Evolutionary conservation across 1,140 invertebrate species (phyloP).

Genomic region (Onthophagus taurus): DNA sequence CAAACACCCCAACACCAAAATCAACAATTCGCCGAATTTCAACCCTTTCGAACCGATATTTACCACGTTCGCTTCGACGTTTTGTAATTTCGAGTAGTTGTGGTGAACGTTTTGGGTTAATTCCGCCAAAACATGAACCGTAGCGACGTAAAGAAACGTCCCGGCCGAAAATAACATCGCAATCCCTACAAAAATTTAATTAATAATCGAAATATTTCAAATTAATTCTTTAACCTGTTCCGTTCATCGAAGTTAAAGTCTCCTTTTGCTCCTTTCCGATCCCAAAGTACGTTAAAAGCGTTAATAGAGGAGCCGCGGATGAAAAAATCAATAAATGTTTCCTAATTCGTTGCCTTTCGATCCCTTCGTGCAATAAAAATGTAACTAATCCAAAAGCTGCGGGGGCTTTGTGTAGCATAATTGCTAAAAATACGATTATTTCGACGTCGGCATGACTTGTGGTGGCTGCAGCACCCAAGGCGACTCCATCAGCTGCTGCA

Average conservation of each 20-base stretch:
- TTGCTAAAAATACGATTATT: slow-evolving; percentile 95
- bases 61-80: slow-evolving; percentile 32
- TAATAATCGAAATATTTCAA: neutral
- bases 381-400: slow-evolving; percentile 97
- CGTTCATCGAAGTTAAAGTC: slow-evolving; percentile 73
- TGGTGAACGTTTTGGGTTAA: slow-evolving; percentile 52
- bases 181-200: slow-evolving; percentile 53
- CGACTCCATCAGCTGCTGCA: slow-evolving; percentile 95
- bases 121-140: slow-evolving; percentile 95
- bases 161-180: slow-evolving; percentile 98
- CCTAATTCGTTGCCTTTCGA: slow-evolving; percentile 78
- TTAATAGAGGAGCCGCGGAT: slow-evolving; percentile 79
- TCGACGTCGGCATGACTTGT: slow-evolving; percentile 93
- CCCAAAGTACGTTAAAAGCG: slow-evolving; percentile 87
- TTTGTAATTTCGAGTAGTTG: slow-evolving; percentile 37
- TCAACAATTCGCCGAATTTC: slow-evolving; percentile 66
- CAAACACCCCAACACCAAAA: slow-evolving; percentile 74
- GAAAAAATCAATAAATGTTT: slow-evolving; percentile 93
- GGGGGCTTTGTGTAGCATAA: slow-evolving; percentile 98
- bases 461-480: slow-evolving; percentile 90
- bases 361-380: slow-evolving; percentile 89
- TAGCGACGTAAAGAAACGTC: slow-evolving; percentile 97
- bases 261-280: slow-evolving; percentile 77
- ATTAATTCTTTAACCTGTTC: slow-evolving; percentile 48
- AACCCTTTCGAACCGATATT: slow-evolving; percentile 39